A percentile compares a stretch with the other conserved stretches of the same genome.
These are phyloP conservation scores for Synanthedon andrenaeformis DNA, from an alignment of 2,888 invertebrate species.

Conservation along the genomic window DNA sequence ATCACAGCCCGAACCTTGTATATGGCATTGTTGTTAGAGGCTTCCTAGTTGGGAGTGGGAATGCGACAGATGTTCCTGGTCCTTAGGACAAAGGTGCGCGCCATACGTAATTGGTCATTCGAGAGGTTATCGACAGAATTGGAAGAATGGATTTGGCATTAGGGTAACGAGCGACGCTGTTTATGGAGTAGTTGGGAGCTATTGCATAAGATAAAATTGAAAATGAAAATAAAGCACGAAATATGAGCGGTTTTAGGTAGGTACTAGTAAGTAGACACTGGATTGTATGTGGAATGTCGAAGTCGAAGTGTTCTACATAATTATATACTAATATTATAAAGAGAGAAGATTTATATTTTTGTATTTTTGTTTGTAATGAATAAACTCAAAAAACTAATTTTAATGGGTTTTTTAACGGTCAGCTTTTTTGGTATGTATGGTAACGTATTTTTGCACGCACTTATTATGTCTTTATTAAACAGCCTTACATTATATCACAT, in stretches of 20 bases:
- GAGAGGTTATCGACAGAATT: constrained; percentile 21
- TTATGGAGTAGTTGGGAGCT: neutral
- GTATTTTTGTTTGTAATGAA: too few relatives aligned
- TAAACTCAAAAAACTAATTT: too few relatives aligned
- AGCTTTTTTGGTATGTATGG: too few relatives aligned
- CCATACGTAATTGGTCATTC: constrained; percentile 24
- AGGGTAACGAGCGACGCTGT: neutral
- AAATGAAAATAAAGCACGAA: too few relatives aligned
- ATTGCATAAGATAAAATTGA: neutral
- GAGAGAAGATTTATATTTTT: too few relatives aligned
- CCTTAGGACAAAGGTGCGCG: constrained; percentile 3
- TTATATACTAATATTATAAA: too few relatives aligned
- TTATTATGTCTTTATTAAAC: neutral
- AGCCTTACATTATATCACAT: neutral
- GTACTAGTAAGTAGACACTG: too few relatives aligned
- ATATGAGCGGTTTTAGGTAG: too few relatives aligned
- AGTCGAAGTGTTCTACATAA: too few relatives aligned
- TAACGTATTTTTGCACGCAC: too few relatives aligned
- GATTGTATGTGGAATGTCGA: too few relatives aligned
- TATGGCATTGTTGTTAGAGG: constrained; percentile 26
- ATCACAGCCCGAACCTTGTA: constrained; percentile 12
- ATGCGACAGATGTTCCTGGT: constrained; percentile 19
- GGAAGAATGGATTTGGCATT: neutral
- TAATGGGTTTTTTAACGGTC: too few relatives aligned
- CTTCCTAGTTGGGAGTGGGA: constrained; percentile 19